phyloP scores from a whole-genome alignment of 2,113 vertebrate genomes.

The Microcebus ravelobensis region DNA sequence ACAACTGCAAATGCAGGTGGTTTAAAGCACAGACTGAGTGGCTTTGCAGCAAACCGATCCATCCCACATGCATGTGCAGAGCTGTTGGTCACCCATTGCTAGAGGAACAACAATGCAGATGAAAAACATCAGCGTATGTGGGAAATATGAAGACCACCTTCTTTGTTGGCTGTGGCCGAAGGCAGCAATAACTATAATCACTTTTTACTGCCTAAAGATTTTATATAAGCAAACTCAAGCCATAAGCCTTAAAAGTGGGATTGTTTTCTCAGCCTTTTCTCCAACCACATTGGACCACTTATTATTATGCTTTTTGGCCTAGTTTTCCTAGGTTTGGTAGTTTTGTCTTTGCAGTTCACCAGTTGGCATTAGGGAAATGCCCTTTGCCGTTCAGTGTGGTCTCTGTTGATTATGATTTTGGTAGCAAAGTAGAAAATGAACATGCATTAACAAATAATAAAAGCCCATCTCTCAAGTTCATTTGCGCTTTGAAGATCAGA shows the following conservation, averaged over 20 bases:
- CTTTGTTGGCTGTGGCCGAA: slow-evolving; percentile 56
- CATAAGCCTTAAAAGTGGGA: slow-evolving; percentile 51
- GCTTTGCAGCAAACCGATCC: not conserved
- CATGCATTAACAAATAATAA: slow-evolving; percentile 84
- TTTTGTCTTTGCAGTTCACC: slow-evolving; percentile 35
- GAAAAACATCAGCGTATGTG: not conserved
- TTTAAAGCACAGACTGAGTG: not conserved
- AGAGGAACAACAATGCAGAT: slow-evolving; percentile 7
- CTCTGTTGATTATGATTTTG: slow-evolving; percentile 60
- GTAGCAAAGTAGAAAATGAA: slow-evolving; percentile 62
- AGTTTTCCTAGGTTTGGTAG: slow-evolving; percentile 31
- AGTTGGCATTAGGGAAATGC: slow-evolving; percentile 14
- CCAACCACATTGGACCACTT: not conserved
- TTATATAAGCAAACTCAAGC: slow-evolving; percentile 68
- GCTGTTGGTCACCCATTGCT: not conserved
- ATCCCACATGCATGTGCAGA: not conserved
- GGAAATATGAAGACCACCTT: slow-evolving; percentile 68
- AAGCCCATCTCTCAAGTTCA: slow-evolving; percentile 81
- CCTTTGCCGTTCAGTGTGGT: slow-evolving; percentile 34
- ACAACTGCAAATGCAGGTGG: slow-evolving; percentile 65
- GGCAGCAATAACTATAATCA: slow-evolving; percentile 61
- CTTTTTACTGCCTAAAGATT: slow-evolving; percentile 71
- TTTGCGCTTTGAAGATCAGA: slow-evolving; percentile 78
- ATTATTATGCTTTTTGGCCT: slow-evolving; percentile 38
- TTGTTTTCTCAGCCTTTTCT: slow-evolving; percentile 50